phyloP scores from a whole-genome alignment of 2,888 invertebrate genomes.

The Sacculina carcini region DNA sequence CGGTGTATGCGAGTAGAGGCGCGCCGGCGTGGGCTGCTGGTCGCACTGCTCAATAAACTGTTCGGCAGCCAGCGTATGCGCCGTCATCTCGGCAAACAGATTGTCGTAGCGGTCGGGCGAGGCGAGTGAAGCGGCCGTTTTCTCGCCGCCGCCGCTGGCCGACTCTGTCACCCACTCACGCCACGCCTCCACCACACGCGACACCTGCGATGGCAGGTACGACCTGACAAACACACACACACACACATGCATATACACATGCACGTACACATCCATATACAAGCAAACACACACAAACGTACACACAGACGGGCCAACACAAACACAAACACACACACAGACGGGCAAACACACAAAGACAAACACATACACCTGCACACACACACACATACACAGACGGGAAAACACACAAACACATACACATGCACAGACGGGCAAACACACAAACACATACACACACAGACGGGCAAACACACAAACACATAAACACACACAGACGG shows the following conservation, averaged over 20 bases:
- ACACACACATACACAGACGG: not conserved
- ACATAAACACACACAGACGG: conserved; percentile 16
- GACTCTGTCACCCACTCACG: no score
- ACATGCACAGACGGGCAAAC: no score
- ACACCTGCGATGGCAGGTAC: conserved; percentile 76
- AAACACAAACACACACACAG: no score
- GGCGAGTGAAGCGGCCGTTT: conserved; percentile 77
- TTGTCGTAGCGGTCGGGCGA: conserved; percentile 90
- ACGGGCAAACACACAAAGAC: not conserved
- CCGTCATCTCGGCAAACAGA: conserved; percentile 60
- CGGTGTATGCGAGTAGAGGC: conserved; percentile 24
- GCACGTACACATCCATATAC: not conserved
- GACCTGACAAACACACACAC: conserved; percentile 31
- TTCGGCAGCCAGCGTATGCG: conserved; percentile 43
- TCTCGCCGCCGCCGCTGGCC: conserved; percentile 49
- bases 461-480: not conserved
- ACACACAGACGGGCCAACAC: not conserved
- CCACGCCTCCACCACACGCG: conserved; percentile 66
- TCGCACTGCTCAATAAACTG: conserved; percentile 27
- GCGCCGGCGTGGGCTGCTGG: conserved; percentile 29
- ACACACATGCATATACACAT: not conserved
- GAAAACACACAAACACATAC: no score
- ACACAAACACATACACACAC: conserved; percentile 17
- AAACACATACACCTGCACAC: conserved; percentile 16
- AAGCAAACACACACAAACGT: conserved; percentile 17